These are phyloP conservation scores for Tangara arthus DNA, from an alignment of 2,797 vertebrate species.

Conservation along the genomic window DNA sequence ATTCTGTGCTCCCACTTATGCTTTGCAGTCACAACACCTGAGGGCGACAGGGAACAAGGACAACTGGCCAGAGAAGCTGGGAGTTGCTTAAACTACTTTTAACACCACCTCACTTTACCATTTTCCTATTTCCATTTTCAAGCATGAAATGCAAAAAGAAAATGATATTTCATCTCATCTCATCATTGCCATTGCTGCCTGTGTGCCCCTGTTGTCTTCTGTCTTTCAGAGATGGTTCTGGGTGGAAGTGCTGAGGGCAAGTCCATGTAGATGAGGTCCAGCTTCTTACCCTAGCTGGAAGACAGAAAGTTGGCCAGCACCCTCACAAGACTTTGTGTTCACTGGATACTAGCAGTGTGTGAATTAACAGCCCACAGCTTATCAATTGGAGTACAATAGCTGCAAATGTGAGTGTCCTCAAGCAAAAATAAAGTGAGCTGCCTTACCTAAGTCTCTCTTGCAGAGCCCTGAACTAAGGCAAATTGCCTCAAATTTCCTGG, in stretches of 20 bases:
- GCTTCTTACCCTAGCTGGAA: neutral
- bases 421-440: neutral
- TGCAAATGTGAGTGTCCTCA: accelerated
- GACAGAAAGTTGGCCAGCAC: neutral
- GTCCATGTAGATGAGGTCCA: neutral
- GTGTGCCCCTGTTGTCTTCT: accelerated
- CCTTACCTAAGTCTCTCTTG: neutral
- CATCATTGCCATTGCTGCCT: neutral
- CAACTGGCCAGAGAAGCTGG: neutral
- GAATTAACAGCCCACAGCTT: neutral
- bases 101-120: neutral
- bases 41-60: neutral
- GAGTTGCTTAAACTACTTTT: neutral
- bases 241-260: neutral
- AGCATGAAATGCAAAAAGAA: neutral
- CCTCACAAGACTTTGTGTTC: neutral
- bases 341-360: neutral
- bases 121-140: neutral
- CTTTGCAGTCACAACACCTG: neutral
- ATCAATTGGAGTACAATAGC: neutral
- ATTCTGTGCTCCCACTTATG: neutral
- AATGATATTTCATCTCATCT: neutral
- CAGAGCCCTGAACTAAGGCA: neutral
- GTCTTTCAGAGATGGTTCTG: neutral
- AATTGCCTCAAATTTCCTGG: neutral